phyloP scores from a whole-genome alignment of 2,888 invertebrate species.

The Bombylius discolor region DNA sequence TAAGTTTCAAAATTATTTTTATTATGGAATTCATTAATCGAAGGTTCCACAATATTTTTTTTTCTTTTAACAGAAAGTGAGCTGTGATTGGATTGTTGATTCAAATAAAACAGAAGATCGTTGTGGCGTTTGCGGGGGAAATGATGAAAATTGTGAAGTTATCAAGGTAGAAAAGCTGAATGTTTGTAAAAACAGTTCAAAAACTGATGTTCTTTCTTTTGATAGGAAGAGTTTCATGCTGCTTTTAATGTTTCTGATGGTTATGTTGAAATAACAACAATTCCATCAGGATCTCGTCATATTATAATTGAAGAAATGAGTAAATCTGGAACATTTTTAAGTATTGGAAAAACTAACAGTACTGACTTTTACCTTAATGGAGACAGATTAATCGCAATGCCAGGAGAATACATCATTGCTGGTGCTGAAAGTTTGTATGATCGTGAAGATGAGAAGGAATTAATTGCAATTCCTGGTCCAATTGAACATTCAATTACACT shows the following conservation, averaged over 20 bases:
- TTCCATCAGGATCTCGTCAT: slow-evolving; percentile 68
- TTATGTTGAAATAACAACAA: slow-evolving; percentile 45
- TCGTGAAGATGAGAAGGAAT: slow-evolving; percentile 64
- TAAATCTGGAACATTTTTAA: slow-evolving; percentile 64
- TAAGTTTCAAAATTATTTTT: slow-evolving; percentile 29
- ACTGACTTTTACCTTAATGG: slow-evolving; percentile 68
- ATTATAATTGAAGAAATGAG: slow-evolving; percentile 63
- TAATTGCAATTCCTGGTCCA: slow-evolving; percentile 68
- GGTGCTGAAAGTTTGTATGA: slow-evolving; percentile 68
- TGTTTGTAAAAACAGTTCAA: background rate
- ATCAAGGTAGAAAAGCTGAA: slow-evolving; percentile 35
- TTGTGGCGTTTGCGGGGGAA: slow-evolving; percentile 77
- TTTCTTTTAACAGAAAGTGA: slow-evolving; percentile 49
- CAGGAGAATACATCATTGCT: slow-evolving; percentile 71
- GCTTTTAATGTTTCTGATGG: slow-evolving; percentile 47
- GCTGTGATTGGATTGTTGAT: slow-evolving; percentile 83
- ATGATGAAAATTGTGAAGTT: slow-evolving; percentile 66
- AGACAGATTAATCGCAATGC: slow-evolving; percentile 55
- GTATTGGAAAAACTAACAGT: slow-evolving; percentile 56
- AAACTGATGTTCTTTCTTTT: background rate
- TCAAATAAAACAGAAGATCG: slow-evolving; percentile 67
- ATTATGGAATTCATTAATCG: background rate
- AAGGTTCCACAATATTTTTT: background rate
- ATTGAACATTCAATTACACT: slow-evolving; percentile 66
- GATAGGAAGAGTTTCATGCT: slow-evolving; percentile 25